Evolutionary conservation across 64 coral and sea anemone genomes (phyloP).

Genomic region (Montipora efflorescens): DNA sequence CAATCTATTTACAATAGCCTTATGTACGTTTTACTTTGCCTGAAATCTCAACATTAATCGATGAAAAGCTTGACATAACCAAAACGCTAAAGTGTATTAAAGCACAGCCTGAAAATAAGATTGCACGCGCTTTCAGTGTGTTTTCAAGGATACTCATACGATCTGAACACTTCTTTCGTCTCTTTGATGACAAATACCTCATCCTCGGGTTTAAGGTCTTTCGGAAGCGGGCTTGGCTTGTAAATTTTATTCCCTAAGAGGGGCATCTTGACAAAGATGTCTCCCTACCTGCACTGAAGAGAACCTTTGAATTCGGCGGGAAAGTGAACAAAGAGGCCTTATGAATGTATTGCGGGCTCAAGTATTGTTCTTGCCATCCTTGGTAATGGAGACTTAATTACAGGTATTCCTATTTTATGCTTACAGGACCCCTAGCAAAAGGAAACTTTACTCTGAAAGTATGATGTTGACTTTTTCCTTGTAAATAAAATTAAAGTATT

Average conservation of each 20-base stretch:
- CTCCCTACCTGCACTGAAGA: constrained; percentile 14
- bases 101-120: too few species aligned
- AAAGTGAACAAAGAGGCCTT: neutral
- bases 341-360: constrained; percentile 16
- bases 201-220: constrained; percentile 76
- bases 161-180: constrained; percentile 92
- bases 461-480: too few species aligned
- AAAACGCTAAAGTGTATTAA: too few species aligned
- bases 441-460: too few species aligned
- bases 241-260: constrained; percentile 80
- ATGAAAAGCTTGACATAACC: too few species aligned
- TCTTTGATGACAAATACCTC: constrained; percentile 91
- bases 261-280: constrained; percentile 69
- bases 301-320: constrained; percentile 86
- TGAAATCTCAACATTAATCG: too few species aligned
- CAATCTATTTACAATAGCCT: too few species aligned
- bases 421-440: too few species aligned
- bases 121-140: neutral
- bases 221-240: constrained; percentile 52
- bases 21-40: too few species aligned
- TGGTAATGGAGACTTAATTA: too few species aligned
- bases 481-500: too few species aligned
- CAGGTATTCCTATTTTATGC: too few species aligned
- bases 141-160: constrained; percentile 90
- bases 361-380: neutral